A percentile compares a stretch with the other conserved stretches of the same genome.
Evolutionary conservation across 2,888 invertebrate genomes (phyloP).

Genomic region (Ennomos fuscantarius): DNA sequence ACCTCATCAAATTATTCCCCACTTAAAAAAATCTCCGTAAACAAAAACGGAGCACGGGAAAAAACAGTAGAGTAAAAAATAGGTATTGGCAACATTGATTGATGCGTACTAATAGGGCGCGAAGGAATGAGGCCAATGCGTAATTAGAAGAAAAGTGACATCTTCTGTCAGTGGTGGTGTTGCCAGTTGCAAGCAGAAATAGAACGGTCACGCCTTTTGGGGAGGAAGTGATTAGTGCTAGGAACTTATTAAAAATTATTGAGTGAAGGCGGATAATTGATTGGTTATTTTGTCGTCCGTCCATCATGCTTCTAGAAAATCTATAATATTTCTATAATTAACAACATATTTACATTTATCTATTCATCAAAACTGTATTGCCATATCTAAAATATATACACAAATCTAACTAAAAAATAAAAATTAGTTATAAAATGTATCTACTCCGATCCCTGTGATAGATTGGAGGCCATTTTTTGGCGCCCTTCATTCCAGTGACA

Average conservation of each 20-base stretch:
- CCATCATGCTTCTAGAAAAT: slow-evolving; percentile 35
- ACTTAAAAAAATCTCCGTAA: slow-evolving; percentile 84
- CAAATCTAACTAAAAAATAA: slow-evolving; percentile 1
- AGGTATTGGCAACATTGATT: slow-evolving; percentile 86
- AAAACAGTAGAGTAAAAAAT: slow-evolving; percentile 80
- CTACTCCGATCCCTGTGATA: slow-evolving; percentile 49
- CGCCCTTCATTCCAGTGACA: slow-evolving; percentile 63
- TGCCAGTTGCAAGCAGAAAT: slow-evolving; percentile 71
- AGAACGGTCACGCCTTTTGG: slow-evolving; percentile 80
- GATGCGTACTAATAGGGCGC: slow-evolving; percentile 85
- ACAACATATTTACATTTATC: no score
- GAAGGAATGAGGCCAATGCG: slow-evolving; percentile 81
- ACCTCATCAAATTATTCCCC: slow-evolving; percentile 85
- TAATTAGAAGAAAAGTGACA: slow-evolving; percentile 84
- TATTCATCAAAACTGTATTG: no score
- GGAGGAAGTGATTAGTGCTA: slow-evolving; percentile 82
- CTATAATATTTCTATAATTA: no score
- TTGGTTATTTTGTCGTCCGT: slow-evolving; percentile 56
- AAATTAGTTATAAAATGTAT: slow-evolving; percentile 41
- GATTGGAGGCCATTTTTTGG: slow-evolving; percentile 48
- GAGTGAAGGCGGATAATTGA: slow-evolving; percentile 82
- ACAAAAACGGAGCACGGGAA: slow-evolving; percentile 78
- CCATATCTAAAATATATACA: no score
- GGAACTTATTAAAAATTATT: slow-evolving; percentile 83
- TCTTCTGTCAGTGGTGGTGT: slow-evolving; percentile 80